Evolutionary conservation across 2,888 invertebrate genomes (phyloP), one percentile per base, ranked within the genome.

Genomic region (Hyposoter didymator): DNA sequence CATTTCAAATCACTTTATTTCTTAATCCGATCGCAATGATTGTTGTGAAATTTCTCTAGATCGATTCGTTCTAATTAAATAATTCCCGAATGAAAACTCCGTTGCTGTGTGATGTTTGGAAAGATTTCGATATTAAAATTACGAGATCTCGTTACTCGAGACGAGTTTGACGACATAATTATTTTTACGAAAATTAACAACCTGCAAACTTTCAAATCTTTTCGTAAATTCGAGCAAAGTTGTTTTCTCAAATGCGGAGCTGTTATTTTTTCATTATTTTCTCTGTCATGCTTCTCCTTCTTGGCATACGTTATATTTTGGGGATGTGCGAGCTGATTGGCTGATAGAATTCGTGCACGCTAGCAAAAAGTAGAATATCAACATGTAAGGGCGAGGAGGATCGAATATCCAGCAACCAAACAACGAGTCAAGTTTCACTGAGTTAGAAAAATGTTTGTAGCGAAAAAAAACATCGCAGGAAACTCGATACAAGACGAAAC

Each of bases 381-480:
- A 70, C 70, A 35, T 49, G 19, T 49, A 49, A n/a, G 70, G 52
- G n/a, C 49, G 49, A 35, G 52, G 49, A 17, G 70, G 47, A 70
- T 52, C 32, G 52, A 72, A 52, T 52, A 52, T 49, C 19, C 14
- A 35, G n/a, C 35, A 12, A 47, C 28, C 10, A 14, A 52, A 72
- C n/a, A n/a, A 52, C 10, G 32, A 19, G 49, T 49, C 19, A 12
- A 52, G 32, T 28, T 47, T 28, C 17, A 47, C 47, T 1, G 45
- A 28, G 47, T 47, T 8, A 47, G n/a, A 47, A 7, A 17, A 69
- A 17, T 17, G 6, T 17, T 17, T 8, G 28, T 47, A 2, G 5
- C 1, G n/a, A 1, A 28, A 1, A 47, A 47, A 28, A 45, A n/a
- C 6, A 0, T 4, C 6, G n/a, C 47, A 69, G 3, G 47, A 69